A percentile compares a stretch with the other conserved stretches of the same genome.
phyloP scores from a whole-genome alignment of 2,888 invertebrate genomes.

The Tanaodytes sp. region DNA sequence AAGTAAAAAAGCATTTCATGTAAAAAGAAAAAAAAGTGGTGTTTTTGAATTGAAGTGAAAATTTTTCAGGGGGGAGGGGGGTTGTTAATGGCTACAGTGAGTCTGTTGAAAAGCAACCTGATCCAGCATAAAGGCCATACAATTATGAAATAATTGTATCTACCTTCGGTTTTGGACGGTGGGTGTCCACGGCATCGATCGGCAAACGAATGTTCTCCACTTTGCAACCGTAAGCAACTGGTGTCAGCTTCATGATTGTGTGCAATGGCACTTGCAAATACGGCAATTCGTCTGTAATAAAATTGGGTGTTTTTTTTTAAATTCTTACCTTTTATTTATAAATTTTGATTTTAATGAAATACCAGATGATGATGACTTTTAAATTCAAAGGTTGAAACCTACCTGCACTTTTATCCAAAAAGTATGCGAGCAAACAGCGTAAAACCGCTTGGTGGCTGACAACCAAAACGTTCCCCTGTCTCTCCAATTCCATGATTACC shows the following conservation, averaged over 20 bases:
- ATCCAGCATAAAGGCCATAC: conserved; percentile 52
- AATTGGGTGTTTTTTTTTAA: no score
- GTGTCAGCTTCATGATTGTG: conserved; percentile 96
- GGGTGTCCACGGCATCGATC: conserved; percentile 96
- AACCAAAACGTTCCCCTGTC: conserved; percentile 96
- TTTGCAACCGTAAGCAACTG: conserved; percentile 98
- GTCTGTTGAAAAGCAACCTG: conserved; percentile 44
- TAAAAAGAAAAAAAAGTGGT: background rate
- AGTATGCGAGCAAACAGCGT: conserved; percentile 96
- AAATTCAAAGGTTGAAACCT: no score
- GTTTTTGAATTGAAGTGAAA: no score
- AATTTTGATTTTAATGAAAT: background rate
- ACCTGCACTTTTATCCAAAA: conserved; percentile 94
- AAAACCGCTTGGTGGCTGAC: conserved; percentile 98
- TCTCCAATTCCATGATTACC: conserved; percentile 98
- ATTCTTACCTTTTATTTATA: background rate
- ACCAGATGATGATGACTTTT: background rate
- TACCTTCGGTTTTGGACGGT: conserved; percentile 91
- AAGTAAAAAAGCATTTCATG: conserved; percentile 19
- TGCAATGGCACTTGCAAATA: conserved; percentile 93
- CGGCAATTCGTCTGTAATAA: conserved; percentile 85
- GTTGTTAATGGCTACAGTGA: conserved; percentile 27
- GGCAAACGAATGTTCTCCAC: conserved; percentile 94
- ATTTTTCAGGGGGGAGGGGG: background rate
- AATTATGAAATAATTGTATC: conserved; percentile 63